phyloP scores from a whole-genome alignment of 2,888 invertebrate genomes.

The Drosophila longiperda region DNA sequence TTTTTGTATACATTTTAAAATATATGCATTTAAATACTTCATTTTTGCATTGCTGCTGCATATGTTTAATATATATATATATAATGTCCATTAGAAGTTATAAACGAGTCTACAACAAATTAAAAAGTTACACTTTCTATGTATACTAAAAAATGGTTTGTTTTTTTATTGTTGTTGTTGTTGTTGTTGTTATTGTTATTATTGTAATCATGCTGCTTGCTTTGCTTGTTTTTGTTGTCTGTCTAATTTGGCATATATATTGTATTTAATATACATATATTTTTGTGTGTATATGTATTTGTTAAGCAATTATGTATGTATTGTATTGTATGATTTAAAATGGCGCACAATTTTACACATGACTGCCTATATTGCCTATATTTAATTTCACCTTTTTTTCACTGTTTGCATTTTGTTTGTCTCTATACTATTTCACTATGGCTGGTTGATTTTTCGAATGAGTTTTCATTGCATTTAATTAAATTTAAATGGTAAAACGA shows the following conservation, averaged over 20 bases:
- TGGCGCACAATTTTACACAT: slow-evolving; percentile 81
- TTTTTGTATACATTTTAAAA: not conserved
- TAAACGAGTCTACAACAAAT: slow-evolving; percentile 39
- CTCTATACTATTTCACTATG: slow-evolving; percentile 80
- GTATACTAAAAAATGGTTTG: slow-evolving; percentile 33
- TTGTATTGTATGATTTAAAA: slow-evolving; percentile 64
- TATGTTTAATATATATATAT: slow-evolving; percentile 13
- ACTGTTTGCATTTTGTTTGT: slow-evolving; percentile 79
- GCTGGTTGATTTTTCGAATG: slow-evolving; percentile 70
- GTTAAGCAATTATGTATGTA: slow-evolving; percentile 35
- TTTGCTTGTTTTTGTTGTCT: slow-evolving; percentile 37
- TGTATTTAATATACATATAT: slow-evolving; percentile 37
- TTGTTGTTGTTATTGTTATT: slow-evolving; percentile 32
- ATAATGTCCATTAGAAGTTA: slow-evolving; percentile 40
- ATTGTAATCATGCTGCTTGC: slow-evolving; percentile 51
- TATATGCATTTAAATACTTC: not conserved
- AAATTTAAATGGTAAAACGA: slow-evolving; percentile 62
- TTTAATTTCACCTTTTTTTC: slow-evolving; percentile 79
- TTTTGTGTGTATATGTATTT: slow-evolving; percentile 29
- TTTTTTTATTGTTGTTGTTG: slow-evolving; percentile 38
- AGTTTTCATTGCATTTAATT: slow-evolving; percentile 73
- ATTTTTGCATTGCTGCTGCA: slow-evolving; percentile 3
- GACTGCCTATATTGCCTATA: slow-evolving; percentile 79
- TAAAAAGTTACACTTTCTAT: slow-evolving; percentile 40
- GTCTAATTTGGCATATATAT: slow-evolving; percentile 27